Percentiles rank a stretch among this genome's conserved stretches.
These are phyloP conservation scores for Anorthoa munda DNA, from an alignment of 2,888 invertebrate species.

Conservation along the genomic window DNA sequence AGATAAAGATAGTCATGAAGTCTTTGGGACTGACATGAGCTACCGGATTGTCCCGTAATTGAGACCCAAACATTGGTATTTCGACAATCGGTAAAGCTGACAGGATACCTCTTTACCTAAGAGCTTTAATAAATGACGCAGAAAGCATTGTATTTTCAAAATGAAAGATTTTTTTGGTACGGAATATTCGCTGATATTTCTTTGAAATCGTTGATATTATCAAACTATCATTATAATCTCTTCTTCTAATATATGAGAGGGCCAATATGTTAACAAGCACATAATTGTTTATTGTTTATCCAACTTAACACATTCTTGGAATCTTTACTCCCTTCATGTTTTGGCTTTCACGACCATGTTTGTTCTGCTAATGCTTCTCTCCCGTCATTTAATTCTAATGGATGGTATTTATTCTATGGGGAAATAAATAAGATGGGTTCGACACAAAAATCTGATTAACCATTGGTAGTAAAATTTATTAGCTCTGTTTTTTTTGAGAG, in stretches of 20 bases:
- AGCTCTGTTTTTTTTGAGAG: not conserved
- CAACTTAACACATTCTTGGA: conserved; percentile 31
- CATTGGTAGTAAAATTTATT: not conserved
- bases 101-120: not conserved
- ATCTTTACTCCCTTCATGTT: conserved; percentile 22
- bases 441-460: not conserved
- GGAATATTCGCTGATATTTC: not conserved
- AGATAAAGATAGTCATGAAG: not conserved
- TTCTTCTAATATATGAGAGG: not conserved
- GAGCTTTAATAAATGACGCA: not conserved
- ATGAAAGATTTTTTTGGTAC: not conserved
- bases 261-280: not conserved
- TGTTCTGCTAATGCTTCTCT: conserved; percentile 39
- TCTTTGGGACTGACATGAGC: not conserved
- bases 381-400: conserved; percentile 40
- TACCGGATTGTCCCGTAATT: too few species aligned
- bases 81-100: not conserved
- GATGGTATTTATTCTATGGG: conserved; percentile 46
- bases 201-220: too few species aligned
- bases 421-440: conserved; percentile 3
- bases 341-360: conserved; percentile 37
- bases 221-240: not conserved
- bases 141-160: not conserved
- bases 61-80: not conserved
- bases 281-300: not conserved